Conservation (phyloP, 2,888 invertebrate genomes). For the Aromia moschata region DNA sequence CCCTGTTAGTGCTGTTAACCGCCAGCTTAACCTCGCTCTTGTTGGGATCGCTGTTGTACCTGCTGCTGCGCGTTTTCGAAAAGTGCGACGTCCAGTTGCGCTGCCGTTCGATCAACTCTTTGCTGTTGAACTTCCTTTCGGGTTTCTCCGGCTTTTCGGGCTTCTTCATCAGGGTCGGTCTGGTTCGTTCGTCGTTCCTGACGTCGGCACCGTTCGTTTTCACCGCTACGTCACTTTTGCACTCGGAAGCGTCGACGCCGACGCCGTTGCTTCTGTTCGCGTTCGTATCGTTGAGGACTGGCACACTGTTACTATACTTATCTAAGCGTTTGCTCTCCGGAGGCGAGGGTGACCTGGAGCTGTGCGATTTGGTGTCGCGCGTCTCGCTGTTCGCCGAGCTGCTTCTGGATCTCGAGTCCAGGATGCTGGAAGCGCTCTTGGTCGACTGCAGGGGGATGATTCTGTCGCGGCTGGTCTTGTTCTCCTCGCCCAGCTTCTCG, state of each 20-base stretch:
- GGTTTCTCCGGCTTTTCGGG: constrained; percentile 82
- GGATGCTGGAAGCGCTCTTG: constrained; percentile 64
- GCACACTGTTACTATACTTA: constrained; percentile 67
- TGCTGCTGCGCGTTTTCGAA: constrained; percentile 76
- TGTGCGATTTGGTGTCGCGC: constrained; percentile 48
- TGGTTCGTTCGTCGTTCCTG: constrained; percentile 45
- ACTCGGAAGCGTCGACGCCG: constrained; percentile 31
- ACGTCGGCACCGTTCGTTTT: constrained; percentile 44
- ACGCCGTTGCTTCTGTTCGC: constrained; percentile 52
- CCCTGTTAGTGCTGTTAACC: constrained; percentile 59
- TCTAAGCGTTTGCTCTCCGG: constrained; percentile 61
- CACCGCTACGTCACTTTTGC: constrained; percentile 4
- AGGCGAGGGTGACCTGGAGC: constrained; percentile 64
- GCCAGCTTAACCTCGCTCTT: constrained; percentile 67
- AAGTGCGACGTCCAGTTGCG: constrained; percentile 94
- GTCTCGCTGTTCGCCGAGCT: constrained; percentile 73
- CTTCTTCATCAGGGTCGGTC: constrained; percentile 59
- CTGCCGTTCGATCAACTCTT: constrained; percentile 89
- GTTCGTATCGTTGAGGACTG: constrained; percentile 60
- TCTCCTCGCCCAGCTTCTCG: constrained; percentile 85
- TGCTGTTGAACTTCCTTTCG: constrained; percentile 82
- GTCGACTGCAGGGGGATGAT: constrained; percentile 59
- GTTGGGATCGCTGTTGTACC: constrained; percentile 71
- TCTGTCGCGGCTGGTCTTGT: constrained; percentile 55
- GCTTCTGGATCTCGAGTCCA: constrained; percentile 70